Evolutionary conservation across 1,140 invertebrate species (phyloP), one percentile per base, ranked within the genome.

Genomic region (Saccostrea cuccullata): DNA sequence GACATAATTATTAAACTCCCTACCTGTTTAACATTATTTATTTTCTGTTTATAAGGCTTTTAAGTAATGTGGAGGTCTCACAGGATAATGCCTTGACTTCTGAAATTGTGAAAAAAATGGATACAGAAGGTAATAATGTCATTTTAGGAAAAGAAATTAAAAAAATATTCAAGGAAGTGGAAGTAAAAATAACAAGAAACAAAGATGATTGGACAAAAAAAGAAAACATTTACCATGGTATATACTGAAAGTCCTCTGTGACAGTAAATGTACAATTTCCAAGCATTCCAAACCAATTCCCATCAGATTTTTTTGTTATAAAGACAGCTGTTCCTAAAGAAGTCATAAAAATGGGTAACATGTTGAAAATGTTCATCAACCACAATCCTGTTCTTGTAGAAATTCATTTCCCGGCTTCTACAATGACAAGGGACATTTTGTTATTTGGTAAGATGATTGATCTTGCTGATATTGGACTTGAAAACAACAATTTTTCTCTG

Each of bases 61-160:
- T 82, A 20, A 23, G 36, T 36, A 82, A 82, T 82, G 47, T 82
- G 12, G 30, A 82, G 36, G 77, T 20, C 12, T 82, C 77, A 30
- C 12, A 36, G 20, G n/a, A 36, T 0, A 36, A 82, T 40, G 30
- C 30, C 15, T 1, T 82, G 12, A 40, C 47, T 15, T 36, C 30
- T 36, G 77, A 82, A 73, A 73, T 73, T 73, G 11, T 26, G 11
- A n/a, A 73, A 73, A 73, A n/a, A 73, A 73, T 73, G 70, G 30
- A 4, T 58, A 3, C 23, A 13, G 36, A 83, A 15, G 36, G 5
- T 40, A 6, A 23, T 30, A 83, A 2, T 30, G 40, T n/a, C 13
- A 36, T 2, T 12, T n/a, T 83, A 40, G 82, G 82, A 83, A 83
- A 83, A 83, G 9, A 83, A 83, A 55, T 83, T 40, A 83, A 83